Base-by-base conservation (phyloP, 2,888 invertebrate species). In the Sycophila texana region DNA sequence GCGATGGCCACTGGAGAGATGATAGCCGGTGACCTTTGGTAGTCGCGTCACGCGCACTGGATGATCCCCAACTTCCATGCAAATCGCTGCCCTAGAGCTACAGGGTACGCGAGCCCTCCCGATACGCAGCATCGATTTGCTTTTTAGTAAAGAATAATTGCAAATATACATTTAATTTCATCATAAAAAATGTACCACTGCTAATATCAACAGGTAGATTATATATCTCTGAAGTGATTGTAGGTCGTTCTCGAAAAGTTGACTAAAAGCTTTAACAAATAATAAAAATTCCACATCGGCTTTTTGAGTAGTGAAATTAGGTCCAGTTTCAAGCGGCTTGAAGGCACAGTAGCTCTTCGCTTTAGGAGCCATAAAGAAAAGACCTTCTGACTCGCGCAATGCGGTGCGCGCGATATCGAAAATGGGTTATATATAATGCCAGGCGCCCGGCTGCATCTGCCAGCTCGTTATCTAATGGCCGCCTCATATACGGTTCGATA, bases 391-490 rank as follows among this genome's bases (percentile, higher is more conserved):
- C 70, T 78, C 58, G 66, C 80, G 77, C 73, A 82, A 80, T 81
- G 57, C 79, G 68, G 74, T 39, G 39, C 75, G 79, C 68, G 66
- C 67, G 74, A 63, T 70, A 70, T 68, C 63, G 65, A 55, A 70
- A 74, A 66, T 70, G 30, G 66, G 18, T 66, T 72, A 66, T 55
- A 68, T 55, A 51, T 60, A 39, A 61, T 66, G 49, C 16, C 30
- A 26, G 22, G 30, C 51, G 30, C 39, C 58, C 68, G 72, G 75
- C 30, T 82, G 86, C 89, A 89, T 89, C 89, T 89, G 88, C 87
- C 86, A 81, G 84, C 88, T 89, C 87, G 89, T 89, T 90, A 89
- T 89, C 90, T 90, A 90, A 90, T 89, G 88, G 86, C 85, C n/a
- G 85, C 85, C 85, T 87, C 87, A 86, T 88, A 85, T 86, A 85